phyloP scores from a whole-genome alignment of 1,140 invertebrate genomes.

The Venturia canescens region DNA sequence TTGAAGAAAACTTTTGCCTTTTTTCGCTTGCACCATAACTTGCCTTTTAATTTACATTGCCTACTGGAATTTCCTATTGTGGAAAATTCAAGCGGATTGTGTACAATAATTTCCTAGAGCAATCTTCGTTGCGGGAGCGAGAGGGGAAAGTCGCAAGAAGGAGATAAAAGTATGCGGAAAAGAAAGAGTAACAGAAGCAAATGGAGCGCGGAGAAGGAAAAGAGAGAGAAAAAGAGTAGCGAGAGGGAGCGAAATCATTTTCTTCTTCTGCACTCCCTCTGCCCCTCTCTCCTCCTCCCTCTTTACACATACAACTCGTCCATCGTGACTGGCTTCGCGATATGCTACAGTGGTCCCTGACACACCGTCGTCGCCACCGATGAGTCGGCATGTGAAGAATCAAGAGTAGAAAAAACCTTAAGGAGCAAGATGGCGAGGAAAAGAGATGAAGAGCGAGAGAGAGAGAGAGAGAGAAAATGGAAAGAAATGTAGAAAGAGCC shows the following conservation, averaged over 20 bases:
- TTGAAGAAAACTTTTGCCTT: slow-evolving; percentile 25
- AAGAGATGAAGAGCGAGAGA: slow-evolving; percentile 16
- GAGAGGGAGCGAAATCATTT: slow-evolving; percentile 10
- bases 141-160: slow-evolving; percentile 26
- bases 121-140: too few relatives aligned
- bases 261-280: background rate
- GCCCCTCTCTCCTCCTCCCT: background rate
- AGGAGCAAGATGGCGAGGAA: background rate
- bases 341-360: slow-evolving; percentile 26
- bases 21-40: background rate
- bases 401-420: slow-evolving; percentile 9
- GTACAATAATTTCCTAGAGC: slow-evolving; percentile 63
- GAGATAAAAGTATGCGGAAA: slow-evolving; percentile 15
- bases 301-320: slow-evolving; percentile 15
- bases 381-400: slow-evolving; percentile 37
- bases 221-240: slow-evolving; percentile 24
- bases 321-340: slow-evolving; percentile 34
- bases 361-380: slow-evolving; percentile 26
- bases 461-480: slow-evolving; percentile 11
- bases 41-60: slow-evolving; percentile 19
- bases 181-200: slow-evolving; percentile 36
- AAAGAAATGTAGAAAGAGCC: slow-evolving; percentile 32
- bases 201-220: slow-evolving; percentile 25
- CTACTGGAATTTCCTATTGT: background rate
- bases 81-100: background rate